Base-by-base conservation (phyloP, 2,113 vertebrate genomes). In the Notothenia rossii region DNA sequence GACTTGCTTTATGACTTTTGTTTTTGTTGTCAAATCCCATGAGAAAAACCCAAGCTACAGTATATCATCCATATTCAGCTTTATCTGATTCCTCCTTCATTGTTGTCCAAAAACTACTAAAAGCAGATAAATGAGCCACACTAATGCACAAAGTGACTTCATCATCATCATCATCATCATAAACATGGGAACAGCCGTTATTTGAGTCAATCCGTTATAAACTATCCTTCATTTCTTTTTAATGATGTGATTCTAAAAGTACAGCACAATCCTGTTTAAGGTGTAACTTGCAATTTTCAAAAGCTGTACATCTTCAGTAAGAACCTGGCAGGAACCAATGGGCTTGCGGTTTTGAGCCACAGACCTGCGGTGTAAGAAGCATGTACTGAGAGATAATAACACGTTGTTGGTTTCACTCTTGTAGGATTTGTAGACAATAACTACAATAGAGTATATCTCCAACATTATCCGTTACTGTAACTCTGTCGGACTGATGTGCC, bases 101-200 rank as follows among this genome's bases (percentile, higher is more conserved):
- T 48, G 54, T 29, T 48, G 36, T 70, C 53, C 67, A 56, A 45
- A 55, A 46, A 70, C 53, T 20, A 43, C 51, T n/a, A n/a, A 36
- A 53, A 53, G 9, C 61, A 45, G 51, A 70, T 17, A 10, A 25
- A 2, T 46, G 53, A 58, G 20, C 43, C 36, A 15, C 36, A 17
- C 53, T 18, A 53, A 11, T 17, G 14, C 36, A 7, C 51, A 3
- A 12, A 20, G 5, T 11, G 40, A 70, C 7, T 5, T 25, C 7
- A 10, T n/a, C 7, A 22, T 22, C 22, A 10, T n/a, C 7, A 15
- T 48, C 14, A 18, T 2, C 14, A 18, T 2, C 22, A 33, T 29
- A n/a, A 70, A 45, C 51, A 22, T 7, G 20, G 15, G 10, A 22
- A 33, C 54, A 29, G 40, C 1, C 46, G 20, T 5, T 25, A 10